Evolutionary conservation across 2,113 vertebrate genomes (phyloP), one percentile per base, ranked within the genome.

Genomic region (Pachyramphus minor): DNA sequence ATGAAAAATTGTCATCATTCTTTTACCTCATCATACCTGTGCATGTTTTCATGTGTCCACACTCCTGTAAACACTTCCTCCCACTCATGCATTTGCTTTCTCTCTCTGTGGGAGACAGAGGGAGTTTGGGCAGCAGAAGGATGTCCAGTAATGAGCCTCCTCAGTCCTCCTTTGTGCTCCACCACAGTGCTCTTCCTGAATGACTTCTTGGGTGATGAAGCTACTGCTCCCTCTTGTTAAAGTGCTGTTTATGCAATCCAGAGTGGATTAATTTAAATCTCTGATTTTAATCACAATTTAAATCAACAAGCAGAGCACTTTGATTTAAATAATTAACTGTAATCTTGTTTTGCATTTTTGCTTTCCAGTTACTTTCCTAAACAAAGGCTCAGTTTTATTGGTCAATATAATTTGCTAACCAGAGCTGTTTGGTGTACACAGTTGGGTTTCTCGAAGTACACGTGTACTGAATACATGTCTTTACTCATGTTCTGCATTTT

Each of bases 241-340:
- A 39, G 47, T 71, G 72, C 60, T 94, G 87, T 91, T 93, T 95
- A 90, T 87, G 89, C 93, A 96, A 87, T 94, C 69, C 81, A 66
- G 69, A 81, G 52, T 53, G 81, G 87, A 93, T 96, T 95, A 91
- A 95, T 95, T 95, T 94, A 96, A 97, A 95, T 95, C 89, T 42
- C 60, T 78, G 91, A 92, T 96, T 95, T 93, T 96, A 97, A 96
- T 97, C 95, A 91, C 89, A 82, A 73, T 95, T 97, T 79, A 83
- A 96, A 94, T 95, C 93, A 94, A 91, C 84, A 84, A 85, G 78
- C 74, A 85, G 93, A 91, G 55, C 44, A 25, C 74, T 96, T 87
- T 93, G 93, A 93, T 95, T 96, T 95, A 95, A 96, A 95, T 95
- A 95, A 97, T 94, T 82, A 94, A 75, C 62, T 42, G 44, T 94